Evolutionary conservation across 1,140 invertebrate species (phyloP).

Genomic region (Drosophila prosaltans): DNA sequence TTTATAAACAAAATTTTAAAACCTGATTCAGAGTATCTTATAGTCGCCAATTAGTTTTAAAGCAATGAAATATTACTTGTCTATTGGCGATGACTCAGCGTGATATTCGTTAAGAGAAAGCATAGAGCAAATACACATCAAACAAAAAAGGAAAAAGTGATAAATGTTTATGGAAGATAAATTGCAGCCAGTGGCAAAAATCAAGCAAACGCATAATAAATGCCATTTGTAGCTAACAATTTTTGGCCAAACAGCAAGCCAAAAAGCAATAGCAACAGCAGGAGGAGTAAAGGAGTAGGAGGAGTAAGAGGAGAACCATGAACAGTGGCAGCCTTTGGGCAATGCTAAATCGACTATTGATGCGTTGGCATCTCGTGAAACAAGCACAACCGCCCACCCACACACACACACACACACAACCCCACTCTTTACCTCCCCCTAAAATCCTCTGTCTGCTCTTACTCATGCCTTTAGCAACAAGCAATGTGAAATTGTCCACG

Average conservation of each 20-base stretch:
- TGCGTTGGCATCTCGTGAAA: conserved; percentile 44
- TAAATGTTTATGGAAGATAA: conserved; percentile 53
- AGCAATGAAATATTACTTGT: neutral
- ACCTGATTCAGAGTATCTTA: neutral
- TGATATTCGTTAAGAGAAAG: conserved; percentile 19
- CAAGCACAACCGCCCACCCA: neutral
- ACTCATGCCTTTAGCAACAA: conserved; percentile 25
- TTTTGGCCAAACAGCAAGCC: conserved; percentile 27
- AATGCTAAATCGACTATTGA: conserved; percentile 48
- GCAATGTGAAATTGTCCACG: conserved; percentile 56
- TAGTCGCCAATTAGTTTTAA: neutral
- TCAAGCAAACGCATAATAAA: conserved; percentile 55
- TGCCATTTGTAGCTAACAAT: conserved; percentile 53
- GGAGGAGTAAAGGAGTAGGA: neutral
- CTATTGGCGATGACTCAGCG: conserved; percentile 9
- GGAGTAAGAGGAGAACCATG: neutral
- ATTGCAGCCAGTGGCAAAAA: conserved; percentile 54
- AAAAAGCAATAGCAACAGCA: neutral
- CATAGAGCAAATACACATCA: conserved; percentile 18
- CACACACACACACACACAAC: conserved; percentile 4
- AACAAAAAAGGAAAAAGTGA: conserved; percentile 15
- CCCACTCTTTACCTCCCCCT: neutral
- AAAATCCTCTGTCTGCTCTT: neutral
- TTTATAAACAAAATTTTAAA: too few relatives aligned
- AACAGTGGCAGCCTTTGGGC: conserved; percentile 4